These are phyloP conservation scores for Macaria liturata DNA, from an alignment of 2,888 invertebrate genomes.

Conservation along the genomic window DNA sequence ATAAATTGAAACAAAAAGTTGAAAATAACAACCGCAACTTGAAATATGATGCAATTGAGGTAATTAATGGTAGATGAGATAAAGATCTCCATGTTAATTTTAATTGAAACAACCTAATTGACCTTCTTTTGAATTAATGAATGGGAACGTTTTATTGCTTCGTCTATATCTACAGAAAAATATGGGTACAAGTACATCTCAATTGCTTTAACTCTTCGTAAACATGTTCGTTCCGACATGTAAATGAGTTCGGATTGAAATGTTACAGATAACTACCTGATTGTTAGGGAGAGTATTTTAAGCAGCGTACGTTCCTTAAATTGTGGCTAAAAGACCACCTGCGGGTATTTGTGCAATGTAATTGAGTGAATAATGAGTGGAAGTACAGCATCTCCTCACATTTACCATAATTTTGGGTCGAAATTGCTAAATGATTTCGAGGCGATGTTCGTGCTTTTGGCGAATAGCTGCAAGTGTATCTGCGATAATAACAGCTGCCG, in stretches of 20 bases:
- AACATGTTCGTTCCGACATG: too few species aligned
- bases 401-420: conserved; percentile 63
- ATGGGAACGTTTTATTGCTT: conserved; percentile 23
- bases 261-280: conserved; percentile 17
- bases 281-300: conserved; percentile 24
- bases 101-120: conserved; percentile 51
- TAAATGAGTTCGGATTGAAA: conserved; percentile 20
- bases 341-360: conserved; percentile 53
- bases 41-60: conserved; percentile 43
- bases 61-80: conserved; percentile 59
- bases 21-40: conserved; percentile 9
- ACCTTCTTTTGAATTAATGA: conserved; percentile 47
- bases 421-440: conserved; percentile 62
- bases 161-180: conserved; percentile 2
- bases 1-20: conserved; percentile 4
- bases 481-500: conserved; percentile 58
- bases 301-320: conserved; percentile 16
- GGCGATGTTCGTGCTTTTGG: conserved; percentile 57
- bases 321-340: conserved; percentile 44
- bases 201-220: too few species aligned
- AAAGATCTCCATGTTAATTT: conserved; percentile 50
- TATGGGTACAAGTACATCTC: background rate
- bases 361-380: conserved; percentile 55
- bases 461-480: conserved; percentile 49
- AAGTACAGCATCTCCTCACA: conserved; percentile 47